Conservation (phyloP, 2,888 invertebrate genomes). For the Papilio elwesi region DNA sequence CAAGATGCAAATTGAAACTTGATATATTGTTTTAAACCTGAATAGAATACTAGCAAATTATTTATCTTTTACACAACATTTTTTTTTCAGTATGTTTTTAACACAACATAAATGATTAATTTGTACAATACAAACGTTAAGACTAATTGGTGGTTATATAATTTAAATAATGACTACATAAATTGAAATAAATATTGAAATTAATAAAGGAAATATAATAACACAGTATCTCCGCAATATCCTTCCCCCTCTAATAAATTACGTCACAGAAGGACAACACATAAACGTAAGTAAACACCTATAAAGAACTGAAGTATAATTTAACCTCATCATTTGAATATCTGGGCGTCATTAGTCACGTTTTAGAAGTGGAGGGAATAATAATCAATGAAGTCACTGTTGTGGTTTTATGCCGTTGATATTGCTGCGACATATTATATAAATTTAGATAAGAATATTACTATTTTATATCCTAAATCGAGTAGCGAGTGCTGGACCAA, state of each 20-base stretch:
- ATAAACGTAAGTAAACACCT: neutral
- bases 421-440: slow-evolving; percentile 4
- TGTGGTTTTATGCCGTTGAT: neutral
- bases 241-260: neutral
- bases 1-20: no score
- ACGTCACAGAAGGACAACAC: neutral
- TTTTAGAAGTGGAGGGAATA: neutral
- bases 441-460: neutral
- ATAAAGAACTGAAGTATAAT: neutral
- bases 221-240: neutral
- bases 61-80: no score
- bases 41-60: no score
- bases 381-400: neutral
- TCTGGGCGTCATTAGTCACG: neutral
- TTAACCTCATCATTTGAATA: neutral
- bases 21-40: no score
- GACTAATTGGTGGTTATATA: no score
- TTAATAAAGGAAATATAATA: slow-evolving; percentile 1
- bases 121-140: no score
- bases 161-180: neutral
- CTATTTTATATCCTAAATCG: no score
- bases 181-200: neutral
- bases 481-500: no score
- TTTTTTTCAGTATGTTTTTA: no score
- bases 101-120: no score